phyloP scores from a whole-genome alignment of 2,113 vertebrate genomes.

The Furnarius figulus region DNA sequence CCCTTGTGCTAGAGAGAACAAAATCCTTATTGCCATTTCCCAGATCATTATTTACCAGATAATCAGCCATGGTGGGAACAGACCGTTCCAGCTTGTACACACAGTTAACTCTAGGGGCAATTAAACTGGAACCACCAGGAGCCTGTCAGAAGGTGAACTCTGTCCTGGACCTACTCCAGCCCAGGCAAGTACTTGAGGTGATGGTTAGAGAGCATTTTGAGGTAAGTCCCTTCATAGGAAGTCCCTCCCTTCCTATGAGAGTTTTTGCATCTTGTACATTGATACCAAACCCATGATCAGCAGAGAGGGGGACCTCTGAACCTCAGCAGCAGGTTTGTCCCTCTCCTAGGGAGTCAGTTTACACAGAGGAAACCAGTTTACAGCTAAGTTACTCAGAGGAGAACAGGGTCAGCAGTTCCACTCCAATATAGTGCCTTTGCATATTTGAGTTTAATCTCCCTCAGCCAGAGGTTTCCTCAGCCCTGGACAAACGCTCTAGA shows the following conservation, averaged over 20 bases:
- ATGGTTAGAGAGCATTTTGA: not conserved
- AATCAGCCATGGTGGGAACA: not conserved
- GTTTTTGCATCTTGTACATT: not conserved
- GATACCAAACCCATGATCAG: not conserved
- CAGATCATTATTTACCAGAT: not conserved
- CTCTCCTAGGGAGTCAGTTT: not conserved
- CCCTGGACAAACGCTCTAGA: not conserved
- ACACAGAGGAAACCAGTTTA: not conserved
- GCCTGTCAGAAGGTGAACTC: not conserved
- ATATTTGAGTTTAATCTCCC: not conserved
- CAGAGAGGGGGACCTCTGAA: not conserved
- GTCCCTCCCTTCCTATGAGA: not conserved
- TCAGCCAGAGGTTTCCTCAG: not conserved
- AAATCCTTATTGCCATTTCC: not conserved
- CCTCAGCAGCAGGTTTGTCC: not conserved
- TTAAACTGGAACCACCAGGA: not conserved
- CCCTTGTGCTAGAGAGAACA: not conserved
- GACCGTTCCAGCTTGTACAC: not conserved
- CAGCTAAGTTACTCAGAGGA: not conserved
- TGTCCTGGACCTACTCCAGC: not conserved
- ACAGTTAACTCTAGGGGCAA: not conserved
- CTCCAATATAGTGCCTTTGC: rapidly evolving
- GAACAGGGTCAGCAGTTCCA: not conserved
- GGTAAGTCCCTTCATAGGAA: not conserved
- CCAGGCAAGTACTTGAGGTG: not conserved